Conservation (phyloP, 2,113 vertebrate species). For the Elachura formosa region DNA sequence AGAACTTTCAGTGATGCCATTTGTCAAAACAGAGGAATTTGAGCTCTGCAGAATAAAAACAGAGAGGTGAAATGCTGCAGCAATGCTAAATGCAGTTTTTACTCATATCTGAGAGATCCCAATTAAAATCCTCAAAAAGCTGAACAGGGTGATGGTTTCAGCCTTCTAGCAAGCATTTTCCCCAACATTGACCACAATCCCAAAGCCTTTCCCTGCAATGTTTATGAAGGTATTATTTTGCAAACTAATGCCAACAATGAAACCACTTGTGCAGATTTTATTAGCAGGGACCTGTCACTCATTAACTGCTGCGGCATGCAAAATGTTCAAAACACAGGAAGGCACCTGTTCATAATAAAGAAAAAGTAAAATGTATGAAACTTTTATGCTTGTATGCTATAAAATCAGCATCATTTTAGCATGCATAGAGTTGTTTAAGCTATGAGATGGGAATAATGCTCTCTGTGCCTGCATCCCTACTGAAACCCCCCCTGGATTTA, state of each 20-base stretch:
- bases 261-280: not conserved
- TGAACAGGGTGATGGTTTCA: not conserved
- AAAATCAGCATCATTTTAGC: not conserved
- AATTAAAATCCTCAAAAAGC: not conserved
- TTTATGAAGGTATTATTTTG: not conserved
- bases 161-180: not conserved
- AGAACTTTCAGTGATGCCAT: not conserved
- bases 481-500: not conserved
- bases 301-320: not conserved
- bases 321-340: not conserved
- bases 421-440: not conserved
- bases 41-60: not conserved
- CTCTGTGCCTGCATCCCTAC: not conserved
- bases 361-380: not conserved
- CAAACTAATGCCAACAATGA: not conserved
- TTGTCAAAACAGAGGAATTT: not conserved
- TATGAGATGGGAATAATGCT: accelerated
- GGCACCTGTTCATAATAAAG: not conserved
- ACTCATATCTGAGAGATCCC: not conserved
- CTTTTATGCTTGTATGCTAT: not conserved
- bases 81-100: not conserved
- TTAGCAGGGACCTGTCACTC: not conserved
- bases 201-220: not conserved
- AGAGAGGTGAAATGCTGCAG: not conserved
- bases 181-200: not conserved